phyloP scores from a whole-genome alignment of 1,140 invertebrate species.

The Rhagoletis pomonella region DNA sequence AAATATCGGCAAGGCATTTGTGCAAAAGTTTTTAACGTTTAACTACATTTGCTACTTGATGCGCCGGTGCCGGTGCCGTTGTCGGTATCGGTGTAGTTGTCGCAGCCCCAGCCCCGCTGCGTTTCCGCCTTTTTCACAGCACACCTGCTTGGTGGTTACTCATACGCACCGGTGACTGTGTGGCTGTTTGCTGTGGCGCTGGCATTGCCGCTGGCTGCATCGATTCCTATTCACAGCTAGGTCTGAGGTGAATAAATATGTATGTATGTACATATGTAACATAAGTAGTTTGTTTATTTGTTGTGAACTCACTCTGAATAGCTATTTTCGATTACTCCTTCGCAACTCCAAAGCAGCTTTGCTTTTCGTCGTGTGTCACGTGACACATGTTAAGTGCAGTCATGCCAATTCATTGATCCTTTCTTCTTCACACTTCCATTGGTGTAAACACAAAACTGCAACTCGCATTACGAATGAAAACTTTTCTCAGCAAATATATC shows the following conservation, averaged over 20 bases:
- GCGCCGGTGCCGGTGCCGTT: not conserved
- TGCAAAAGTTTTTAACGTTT: slow-evolving; percentile 38
- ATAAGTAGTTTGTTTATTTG: slow-evolving; percentile 33
- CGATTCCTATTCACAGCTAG: not conserved
- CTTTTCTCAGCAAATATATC: slow-evolving; percentile 44
- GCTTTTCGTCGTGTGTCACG: not conserved
- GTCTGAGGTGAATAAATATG: not conserved
- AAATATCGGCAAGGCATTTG: slow-evolving; percentile 3
- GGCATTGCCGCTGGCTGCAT: not conserved
- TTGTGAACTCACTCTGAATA: slow-evolving; percentile 28
- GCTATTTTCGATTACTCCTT: slow-evolving; percentile 33
- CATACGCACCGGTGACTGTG: not conserved
- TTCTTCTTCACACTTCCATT: not conserved
- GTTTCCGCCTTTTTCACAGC: not conserved
- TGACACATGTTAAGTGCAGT: slow-evolving; percentile 47
- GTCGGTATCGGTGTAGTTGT: not conserved
- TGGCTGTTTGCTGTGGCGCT: not conserved
- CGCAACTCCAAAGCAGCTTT: slow-evolving; percentile 6
- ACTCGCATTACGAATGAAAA: slow-evolving; percentile 1
- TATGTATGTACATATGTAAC: not conserved
- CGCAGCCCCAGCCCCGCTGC: not conserved
- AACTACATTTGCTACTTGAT: not conserved
- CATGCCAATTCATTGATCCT: slow-evolving; percentile 17
- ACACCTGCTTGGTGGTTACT: slow-evolving; percentile 2
- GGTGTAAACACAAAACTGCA: not conserved